These are phyloP conservation scores for Arothron firmamentum DNA, from an alignment of 2,113 vertebrate species.

Conservation along the genomic window DNA sequence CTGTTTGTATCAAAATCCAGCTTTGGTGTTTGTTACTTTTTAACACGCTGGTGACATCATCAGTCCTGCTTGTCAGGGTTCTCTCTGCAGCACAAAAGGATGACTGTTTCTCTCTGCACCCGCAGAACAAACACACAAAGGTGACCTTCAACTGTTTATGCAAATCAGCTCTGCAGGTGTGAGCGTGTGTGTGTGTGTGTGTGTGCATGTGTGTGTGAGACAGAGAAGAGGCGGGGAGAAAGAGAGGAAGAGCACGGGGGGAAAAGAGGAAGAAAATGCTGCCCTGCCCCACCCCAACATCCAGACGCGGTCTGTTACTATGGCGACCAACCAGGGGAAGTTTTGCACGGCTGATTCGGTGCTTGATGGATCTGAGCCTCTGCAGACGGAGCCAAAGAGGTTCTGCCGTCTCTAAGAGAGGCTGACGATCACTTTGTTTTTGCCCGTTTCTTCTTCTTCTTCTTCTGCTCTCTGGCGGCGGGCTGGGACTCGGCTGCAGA, in stretches of 20 bases:
- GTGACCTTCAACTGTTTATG: constrained; percentile 11
- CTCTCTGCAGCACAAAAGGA: not conserved
- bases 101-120: not conserved
- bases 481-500: constrained; percentile 4
- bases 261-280: not conserved
- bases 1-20: no score
- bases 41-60: no score
- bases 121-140: not conserved
- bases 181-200: not conserved
- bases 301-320: constrained; percentile 38
- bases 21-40: no score
- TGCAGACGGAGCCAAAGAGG: no score
- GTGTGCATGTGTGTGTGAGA: not conserved
- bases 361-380: no score
- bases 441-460: no score
- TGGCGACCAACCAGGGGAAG: constrained; percentile 18
- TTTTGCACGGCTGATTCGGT: no score
- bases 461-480: no score
- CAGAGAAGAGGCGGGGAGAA: not conserved
- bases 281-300: not conserved
- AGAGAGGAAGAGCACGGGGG: not conserved
- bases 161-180: not conserved
- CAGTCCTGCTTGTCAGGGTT: not conserved
- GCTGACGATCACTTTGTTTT: no score
- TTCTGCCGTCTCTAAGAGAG: no score